phyloP scores from a whole-genome alignment of 2,113 vertebrate genomes.

The Planiliza haematocheilus region DNA sequence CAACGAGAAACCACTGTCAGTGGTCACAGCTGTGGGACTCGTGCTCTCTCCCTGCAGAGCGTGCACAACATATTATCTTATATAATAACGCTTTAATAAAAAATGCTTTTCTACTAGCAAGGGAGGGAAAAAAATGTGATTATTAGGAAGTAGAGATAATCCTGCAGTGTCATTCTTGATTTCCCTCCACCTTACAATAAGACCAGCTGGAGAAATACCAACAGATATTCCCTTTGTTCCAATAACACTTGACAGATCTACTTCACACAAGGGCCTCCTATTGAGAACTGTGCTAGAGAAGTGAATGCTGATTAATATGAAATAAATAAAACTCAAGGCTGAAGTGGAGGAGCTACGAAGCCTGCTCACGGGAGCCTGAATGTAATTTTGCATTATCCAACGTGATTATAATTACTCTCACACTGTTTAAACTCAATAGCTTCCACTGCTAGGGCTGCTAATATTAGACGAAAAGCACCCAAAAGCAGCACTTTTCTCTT shows the following conservation, averaged over 20 bases:
- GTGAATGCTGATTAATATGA: conserved; percentile 74
- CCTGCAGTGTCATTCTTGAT: conserved; percentile 51
- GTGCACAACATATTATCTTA: no score
- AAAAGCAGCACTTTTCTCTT: conserved; percentile 78
- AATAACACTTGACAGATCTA: conserved; percentile 75
- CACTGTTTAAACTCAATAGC: conserved; percentile 56
- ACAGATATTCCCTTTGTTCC: conserved; percentile 65
- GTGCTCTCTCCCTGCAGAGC: no score
- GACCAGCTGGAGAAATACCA: conserved; percentile 56
- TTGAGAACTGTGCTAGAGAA: conserved; percentile 63
- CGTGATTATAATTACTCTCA: conserved; percentile 71
- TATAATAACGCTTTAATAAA: no score
- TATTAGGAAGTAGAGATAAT: conserved; percentile 33
- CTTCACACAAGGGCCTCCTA: conserved; percentile 72
- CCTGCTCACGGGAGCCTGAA: conserved; percentile 51
- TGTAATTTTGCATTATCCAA: conserved; percentile 57
- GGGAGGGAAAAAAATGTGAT: conserved; percentile 5
- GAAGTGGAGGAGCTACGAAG: conserved; percentile 47
- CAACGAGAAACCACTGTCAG: conserved; percentile 2
- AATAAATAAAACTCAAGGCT: conserved; percentile 69
- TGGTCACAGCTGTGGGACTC: neutral
- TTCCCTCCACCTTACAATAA: conserved; percentile 47
- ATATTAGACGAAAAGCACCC: conserved; percentile 41
- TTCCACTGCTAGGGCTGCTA: conserved; percentile 39
- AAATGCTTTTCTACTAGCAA: neutral